Conservation (phyloP, 2,797 vertebrate genomes). For the Xiphophorus birchmanni region DNA sequence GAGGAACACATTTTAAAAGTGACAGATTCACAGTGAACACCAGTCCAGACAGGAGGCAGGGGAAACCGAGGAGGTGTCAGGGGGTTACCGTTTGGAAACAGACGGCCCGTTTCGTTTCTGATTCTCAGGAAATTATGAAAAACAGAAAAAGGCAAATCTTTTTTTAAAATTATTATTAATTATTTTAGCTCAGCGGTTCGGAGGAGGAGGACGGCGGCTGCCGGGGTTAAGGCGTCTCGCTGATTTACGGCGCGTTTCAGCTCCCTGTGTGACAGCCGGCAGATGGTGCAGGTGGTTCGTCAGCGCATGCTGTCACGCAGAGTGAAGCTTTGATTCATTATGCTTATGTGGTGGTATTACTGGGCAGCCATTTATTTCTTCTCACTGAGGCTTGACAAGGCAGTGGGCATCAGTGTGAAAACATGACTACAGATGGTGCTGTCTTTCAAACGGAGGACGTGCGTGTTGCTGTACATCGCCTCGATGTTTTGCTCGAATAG, state of each 20-base stretch:
- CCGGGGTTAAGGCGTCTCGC: conserved; percentile 9
- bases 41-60: not conserved
- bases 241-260: conserved; percentile 6
- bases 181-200: not conserved
- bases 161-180: too few relatives aligned
- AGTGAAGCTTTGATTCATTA: conserved; percentile 47
- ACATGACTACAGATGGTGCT: conserved; percentile 70
- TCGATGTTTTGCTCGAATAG: conserved; percentile 30
- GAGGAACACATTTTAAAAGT: not conserved
- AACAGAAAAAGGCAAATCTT: not conserved
- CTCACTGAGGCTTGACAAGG: conserved; percentile 61
- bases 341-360: conserved; percentile 32
- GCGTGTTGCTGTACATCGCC: conserved; percentile 16
- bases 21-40: conserved; percentile 6
- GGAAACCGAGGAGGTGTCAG: not conserved
- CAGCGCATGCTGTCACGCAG: conserved; percentile 40
- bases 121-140: conserved; percentile 3
- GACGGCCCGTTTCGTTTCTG: not conserved
- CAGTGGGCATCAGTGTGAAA: conserved; percentile 60
- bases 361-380: conserved; percentile 48
- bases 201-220: not conserved
- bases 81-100: not conserved
- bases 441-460: conserved; percentile 60
- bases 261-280: conserved; percentile 39
- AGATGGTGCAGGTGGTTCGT: conserved; percentile 52